Base-by-base conservation (phyloP, 2,888 invertebrate genomes). In the Stratiomys singularior region DNA sequence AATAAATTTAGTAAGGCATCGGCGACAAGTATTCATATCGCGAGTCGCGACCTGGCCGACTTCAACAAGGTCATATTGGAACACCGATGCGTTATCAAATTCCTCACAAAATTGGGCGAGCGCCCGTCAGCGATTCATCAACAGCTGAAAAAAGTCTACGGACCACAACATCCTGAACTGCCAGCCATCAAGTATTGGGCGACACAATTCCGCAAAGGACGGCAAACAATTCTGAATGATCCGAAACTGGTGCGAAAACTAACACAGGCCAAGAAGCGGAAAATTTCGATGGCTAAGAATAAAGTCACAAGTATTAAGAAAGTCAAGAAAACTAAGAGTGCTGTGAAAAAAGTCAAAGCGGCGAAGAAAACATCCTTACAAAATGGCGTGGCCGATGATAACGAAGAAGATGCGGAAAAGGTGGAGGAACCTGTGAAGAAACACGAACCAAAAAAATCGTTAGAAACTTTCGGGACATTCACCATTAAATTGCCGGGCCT, bases 31-130 rank as follows among this genome's bases (percentile, higher is more conserved):
- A 1, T 18, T 18, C 11, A 69, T 30, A 4, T 69, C 15, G 27
- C 76, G n/a, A 58, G 23, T 1, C 28, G 67, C 1, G 76, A 78
- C 13, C 9, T 76, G 15, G 66, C 76, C 13, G 67, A 47, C 18
- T 76, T 63, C 60, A 78, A 76, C 44, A 52, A 72, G 28, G 77
- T 79, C 25, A 37, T 21, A 9, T 1, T 79, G 1, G 79, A 79
- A 37, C 58, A 79, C 69, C 77, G 79, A 11, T 46, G 76, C 21
- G 67, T 79, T 13, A 79, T 79, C 15, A 79, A 79, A 44, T 79
- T 76, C 52, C 37, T 78, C 18, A 64, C 60, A 15, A 77, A 76
- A 25, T n/a, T 77, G 23, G 79, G 79, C 28, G 28, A 76, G 15
- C 21, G 1, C 9, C 30, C 37, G 15, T 13, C 21, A 1, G 4